Evolutionary conservation across 1,140 invertebrate genomes (phyloP), one percentile per base, ranked within the genome.

Genomic region (Arctopsyche grandis): DNA sequence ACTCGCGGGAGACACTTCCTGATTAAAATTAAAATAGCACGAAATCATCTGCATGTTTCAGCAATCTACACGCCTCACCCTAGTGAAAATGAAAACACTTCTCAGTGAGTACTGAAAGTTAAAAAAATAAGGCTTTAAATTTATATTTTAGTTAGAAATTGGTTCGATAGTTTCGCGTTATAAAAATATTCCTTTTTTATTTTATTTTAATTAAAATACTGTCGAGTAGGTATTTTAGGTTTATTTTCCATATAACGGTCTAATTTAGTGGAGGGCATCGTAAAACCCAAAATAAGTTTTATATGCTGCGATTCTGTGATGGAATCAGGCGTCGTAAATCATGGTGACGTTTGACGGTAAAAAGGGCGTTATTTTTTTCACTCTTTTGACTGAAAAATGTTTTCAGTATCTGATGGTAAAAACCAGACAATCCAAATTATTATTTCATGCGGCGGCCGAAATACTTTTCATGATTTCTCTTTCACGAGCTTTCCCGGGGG

Each of bases 21-120:
- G 78, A 79, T 79, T 79, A 79, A 79, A 79, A 79, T 74, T 79
- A 69, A 79, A 79, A 79, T 79, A 69, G 46, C 78, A 16, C 26
- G n/a, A 66, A 77, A 77, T 77, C 75, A 77, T 66, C 66, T 66
- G 60, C 70, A 46, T 43, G 12, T 38, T 69, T 66, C 26, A 69
- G 63, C 63, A 19, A 26, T 66, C 46, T 75, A 60, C 29, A 43
- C 24, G 66, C 44, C 46, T 69, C 48, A 38, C 38, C 21, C 76
- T 26, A 24, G 0, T 60, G 16, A 60, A 60, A 60, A 60, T 60
- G 16, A 7, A 7, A 38, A 38, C 7, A 5, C 48, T 14, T 16
- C 56, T 21, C 21, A n/a, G n/a, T n/a, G n/a, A n/a, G n/a, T n/a
- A n/a, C n/a, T n/a, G n/a, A n/a, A n/a, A n/a, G n/a, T n/a, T n/a